Conservation (phyloP, 2,113 vertebrate species). For the Stegostoma tigrinum region DNA sequence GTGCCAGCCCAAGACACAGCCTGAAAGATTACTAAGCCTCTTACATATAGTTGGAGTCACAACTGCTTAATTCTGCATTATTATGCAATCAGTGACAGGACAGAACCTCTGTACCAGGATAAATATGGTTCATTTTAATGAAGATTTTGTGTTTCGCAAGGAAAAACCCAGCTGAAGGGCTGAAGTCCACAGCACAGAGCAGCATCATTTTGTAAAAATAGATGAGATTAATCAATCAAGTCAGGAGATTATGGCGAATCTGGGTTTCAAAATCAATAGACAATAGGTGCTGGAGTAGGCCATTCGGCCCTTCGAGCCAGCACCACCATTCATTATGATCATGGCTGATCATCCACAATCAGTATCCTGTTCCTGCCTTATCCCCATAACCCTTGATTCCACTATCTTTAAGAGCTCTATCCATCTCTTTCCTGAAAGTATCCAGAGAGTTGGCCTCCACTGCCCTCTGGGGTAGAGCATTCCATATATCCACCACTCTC, state of each 20-base stretch:
- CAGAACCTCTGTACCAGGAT: neutral
- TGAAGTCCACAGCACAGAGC: neutral
- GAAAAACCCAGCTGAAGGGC: neutral
- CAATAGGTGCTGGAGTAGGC: no score
- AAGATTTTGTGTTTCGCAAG: neutral
- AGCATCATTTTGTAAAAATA: neutral
- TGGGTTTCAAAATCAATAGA: no score
- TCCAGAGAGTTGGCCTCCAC: no score
- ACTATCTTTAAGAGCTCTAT: no score
- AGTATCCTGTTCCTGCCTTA: no score
- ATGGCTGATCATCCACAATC: no score
- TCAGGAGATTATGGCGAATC: neutral
- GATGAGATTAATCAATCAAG: neutral
- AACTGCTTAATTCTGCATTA: neutral
- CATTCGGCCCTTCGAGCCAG: no score
- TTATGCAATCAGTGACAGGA: neutral
- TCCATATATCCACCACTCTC: no score
- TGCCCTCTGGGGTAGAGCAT: no score
- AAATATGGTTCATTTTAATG: neutral
- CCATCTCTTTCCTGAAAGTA: no score
- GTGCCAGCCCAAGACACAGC: neutral
- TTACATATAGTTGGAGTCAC: neutral
- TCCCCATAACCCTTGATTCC: no score
- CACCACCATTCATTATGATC: no score
- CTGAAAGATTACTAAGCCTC: neutral